Evolutionary conservation across 2,113 vertebrate genomes (phyloP), one percentile per base, ranked within the genome.

Genomic region (Hemiscyllium ocellatum): DNA sequence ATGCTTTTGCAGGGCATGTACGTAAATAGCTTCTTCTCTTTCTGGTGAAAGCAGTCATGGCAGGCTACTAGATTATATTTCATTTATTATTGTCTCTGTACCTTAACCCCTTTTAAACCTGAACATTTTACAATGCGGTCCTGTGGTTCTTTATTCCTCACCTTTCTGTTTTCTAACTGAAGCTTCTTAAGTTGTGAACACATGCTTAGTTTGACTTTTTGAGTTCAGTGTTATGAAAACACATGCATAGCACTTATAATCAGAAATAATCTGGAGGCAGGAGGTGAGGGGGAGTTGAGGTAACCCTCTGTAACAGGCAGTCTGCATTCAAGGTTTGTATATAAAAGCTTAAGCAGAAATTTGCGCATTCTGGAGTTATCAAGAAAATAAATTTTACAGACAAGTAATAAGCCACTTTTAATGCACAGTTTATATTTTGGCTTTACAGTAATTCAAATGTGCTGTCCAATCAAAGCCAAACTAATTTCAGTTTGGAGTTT

Each of bases 51-150:
- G 96, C 96, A 95, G 69, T 56, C 95, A 95, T 56, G 5, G 72
- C 96, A 96, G 80, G 8, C 61, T 96, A 95, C 95, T 97, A 95
- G 91, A 97, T 97, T 96, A 70, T 96, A 96, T 96, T 96, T 80
- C 96, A 80, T 95, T 0, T 96, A 83, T 96, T 97, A 96, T 96
- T 89, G 89, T 93, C 42, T 50, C 87, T 91, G 96, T 93, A 85
- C 95, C 96, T 96, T 96, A 96, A 96, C 96, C 56, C 29, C 42
- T 68, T 7, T 96, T 96, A 87, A 68, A 66, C 96, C 97, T 37
- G 52, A 95, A 95, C 94, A 29, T 95, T 95, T 95, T 95, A 33
- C 69, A 72, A 72, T 95, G 42, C 12, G 8, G 42, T 72, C 26
- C 22, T 52, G 42, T 20, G 26, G 24, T 50, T 76, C 42, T 29